These are phyloP conservation scores for Perdix hodgsoniae DNA, from an alignment of 2,797 vertebrate species.

Conservation along the genomic window DNA sequence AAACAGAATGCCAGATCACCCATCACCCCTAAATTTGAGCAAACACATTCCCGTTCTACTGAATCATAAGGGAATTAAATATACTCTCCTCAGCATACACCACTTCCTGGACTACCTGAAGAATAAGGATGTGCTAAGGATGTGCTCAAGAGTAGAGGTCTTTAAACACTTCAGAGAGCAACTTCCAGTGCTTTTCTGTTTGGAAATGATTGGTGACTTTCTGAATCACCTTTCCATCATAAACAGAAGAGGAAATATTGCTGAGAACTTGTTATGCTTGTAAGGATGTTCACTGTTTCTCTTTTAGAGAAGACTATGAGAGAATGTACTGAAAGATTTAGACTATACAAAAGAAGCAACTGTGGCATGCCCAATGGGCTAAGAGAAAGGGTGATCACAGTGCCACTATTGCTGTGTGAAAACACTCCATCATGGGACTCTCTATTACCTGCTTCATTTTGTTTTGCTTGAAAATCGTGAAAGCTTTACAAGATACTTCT, in stretches of 20 bases:
- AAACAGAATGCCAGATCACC: neutral
- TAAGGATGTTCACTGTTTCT: neutral
- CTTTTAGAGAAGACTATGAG: neutral
- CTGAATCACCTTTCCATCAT: neutral
- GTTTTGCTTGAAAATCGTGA: neutral
- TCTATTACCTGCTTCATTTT: neutral
- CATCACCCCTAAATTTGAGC: rapidly evolving
- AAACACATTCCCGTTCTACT: neutral
- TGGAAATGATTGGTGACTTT: neutral
- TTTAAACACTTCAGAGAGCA: neutral
- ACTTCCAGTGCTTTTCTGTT: neutral
- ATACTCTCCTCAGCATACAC: neutral
- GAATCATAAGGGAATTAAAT: neutral
- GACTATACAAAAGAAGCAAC: neutral
- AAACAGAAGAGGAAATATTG: neutral
- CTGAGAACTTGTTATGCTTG: neutral
- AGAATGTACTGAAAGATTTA: neutral
- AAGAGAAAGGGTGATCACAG: neutral
- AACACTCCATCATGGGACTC: neutral
- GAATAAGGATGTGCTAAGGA: neutral
- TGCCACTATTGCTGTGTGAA: neutral
- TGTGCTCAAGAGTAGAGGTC: neutral
- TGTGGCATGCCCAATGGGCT: neutral
- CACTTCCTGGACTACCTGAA: rapidly evolving
- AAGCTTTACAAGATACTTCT: neutral